A percentile compares a stretch with the other conserved stretches of the same genome.
Evolutionary conservation across 1,140 invertebrate genomes (phyloP).

Genomic region (Zaprionus kolodkinae): DNA sequence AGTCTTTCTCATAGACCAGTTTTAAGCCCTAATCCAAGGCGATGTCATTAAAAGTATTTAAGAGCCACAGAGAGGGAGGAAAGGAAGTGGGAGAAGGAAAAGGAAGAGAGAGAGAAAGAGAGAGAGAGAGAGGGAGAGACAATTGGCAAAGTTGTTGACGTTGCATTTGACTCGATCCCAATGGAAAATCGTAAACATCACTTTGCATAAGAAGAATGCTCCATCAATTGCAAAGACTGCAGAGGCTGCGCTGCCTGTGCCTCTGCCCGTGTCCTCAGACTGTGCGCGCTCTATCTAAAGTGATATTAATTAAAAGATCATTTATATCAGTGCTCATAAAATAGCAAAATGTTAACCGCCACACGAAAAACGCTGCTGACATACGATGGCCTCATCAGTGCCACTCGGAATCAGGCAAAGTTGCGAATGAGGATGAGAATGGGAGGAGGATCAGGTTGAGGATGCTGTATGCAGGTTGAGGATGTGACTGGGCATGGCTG

Average conservation of each 20-base stretch:
- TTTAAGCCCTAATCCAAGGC: conserved; percentile 66
- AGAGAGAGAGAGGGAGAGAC: conserved; percentile 21
- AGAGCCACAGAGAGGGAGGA: conserved; percentile 43
- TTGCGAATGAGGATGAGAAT: conserved; percentile 13
- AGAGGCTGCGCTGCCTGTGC: neutral
- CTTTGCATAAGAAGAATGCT: conserved; percentile 84
- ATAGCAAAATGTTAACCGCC: conserved; percentile 73
- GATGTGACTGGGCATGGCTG: neutral
- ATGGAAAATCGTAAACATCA: conserved; percentile 81
- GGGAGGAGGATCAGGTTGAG: too few relatives aligned
- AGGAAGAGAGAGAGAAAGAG: conserved; percentile 6
- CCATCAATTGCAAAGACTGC: conserved; percentile 68
- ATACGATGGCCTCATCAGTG: conserved; percentile 77
- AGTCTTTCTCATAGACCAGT: conserved; percentile 27
- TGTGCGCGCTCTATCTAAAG: conserved; percentile 72
- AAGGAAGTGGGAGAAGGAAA: conserved; percentile 1
- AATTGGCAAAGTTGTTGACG: conserved; percentile 53
- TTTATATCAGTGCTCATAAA: conserved; percentile 83
- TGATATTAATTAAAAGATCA: conserved; percentile 84
- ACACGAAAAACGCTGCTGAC: conserved; percentile 66
- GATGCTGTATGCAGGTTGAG: neutral
- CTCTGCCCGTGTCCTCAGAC: neutral
- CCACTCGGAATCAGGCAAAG: conserved; percentile 65
- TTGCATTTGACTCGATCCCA: conserved; percentile 45
- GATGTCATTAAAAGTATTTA: conserved; percentile 79